Evolutionary conservation across 1,140 invertebrate species (phyloP), one percentile per base, ranked within the genome.

Genomic region (Phocides pigmalion): DNA sequence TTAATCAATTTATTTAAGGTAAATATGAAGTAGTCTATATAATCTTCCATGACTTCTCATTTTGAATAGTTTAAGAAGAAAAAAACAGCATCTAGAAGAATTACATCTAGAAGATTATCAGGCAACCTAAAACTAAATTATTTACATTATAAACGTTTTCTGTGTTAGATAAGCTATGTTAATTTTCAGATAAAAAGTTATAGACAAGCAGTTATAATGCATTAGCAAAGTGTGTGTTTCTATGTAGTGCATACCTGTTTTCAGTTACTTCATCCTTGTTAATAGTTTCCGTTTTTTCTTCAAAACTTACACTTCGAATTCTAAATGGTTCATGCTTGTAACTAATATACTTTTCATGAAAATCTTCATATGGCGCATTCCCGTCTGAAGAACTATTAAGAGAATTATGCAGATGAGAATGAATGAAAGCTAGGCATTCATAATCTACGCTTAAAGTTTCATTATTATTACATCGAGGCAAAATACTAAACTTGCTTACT

Each of bases 271-370:
- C 84, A 68, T 82, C 82, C 68, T 73, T 82, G 62, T 74, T 70
- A 68, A 77, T 69, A 68, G 80, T 77, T 79, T 92, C 83, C 68
- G 83, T 81, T 74, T 81, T 92, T 79, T 94, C 93, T 87, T 94
- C 93, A 72, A 95, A 90, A 72, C 95, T 95, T 61, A 95, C 93
- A 70, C 94, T 94, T 72, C 95, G 92, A 88, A 95, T 95, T 68
- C 95, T 93, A 87, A 95, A 95, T 75, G 95, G 91, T 72, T 94
- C 94, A 79, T 94, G 93, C 74, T 92, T 92, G 86, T 90, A 92
- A 90, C 95, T 94, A 80, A 96, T 94, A 63, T 96, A 92, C 83
- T 96, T 95, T 91, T 96, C 95, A 87, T 97, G 95, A 79, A 96
- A 96, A 84, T 96, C 95, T 93, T 95, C 93, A 74, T 94, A 90